A percentile compares a stretch with the other conserved stretches of the same genome.
phyloP scores from a whole-genome alignment of 92 coral and sea anemone genomes.

The Chrysogorgia sp. region DNA sequence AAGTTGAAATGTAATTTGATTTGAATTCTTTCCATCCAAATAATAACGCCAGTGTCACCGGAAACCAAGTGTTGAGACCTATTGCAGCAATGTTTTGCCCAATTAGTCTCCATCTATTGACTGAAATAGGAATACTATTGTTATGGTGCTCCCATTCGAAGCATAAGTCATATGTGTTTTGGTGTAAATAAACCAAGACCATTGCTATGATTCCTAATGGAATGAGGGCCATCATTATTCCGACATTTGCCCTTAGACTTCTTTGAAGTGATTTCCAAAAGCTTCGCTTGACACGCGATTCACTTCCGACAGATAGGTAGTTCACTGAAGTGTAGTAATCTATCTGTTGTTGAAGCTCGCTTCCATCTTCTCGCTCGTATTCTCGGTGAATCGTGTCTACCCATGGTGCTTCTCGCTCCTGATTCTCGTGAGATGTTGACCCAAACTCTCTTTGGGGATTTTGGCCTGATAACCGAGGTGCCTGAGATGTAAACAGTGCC shows the following conservation, averaged over 20 bases:
- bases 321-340: not conserved
- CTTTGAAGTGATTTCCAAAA: not conserved
- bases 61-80: not conserved
- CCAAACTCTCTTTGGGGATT: too few species aligned
- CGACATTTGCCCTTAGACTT: slow-evolving; percentile 7
- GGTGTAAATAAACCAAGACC: not conserved
- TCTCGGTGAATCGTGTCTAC: too few species aligned
- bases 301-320: too few species aligned
- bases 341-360: too few species aligned
- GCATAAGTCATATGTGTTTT: not conserved
- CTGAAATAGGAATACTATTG: not conserved
- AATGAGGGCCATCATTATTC: not conserved
- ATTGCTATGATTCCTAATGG: slow-evolving; percentile 10
- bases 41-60: not conserved
- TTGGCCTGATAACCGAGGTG: too few species aligned
- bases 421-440: too few species aligned
- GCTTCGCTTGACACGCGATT: not conserved
- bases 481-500: too few species aligned
- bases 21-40: slow-evolving; percentile 30
- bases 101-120: slow-evolving; percentile 4
- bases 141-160: not conserved
- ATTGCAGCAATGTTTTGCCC: slow-evolving; percentile 2
- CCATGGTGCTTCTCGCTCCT: too few species aligned
- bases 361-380: too few species aligned
- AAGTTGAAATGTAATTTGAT: not conserved